Conservation (phyloP, 2,888 invertebrate genomes). For the Synergus laeviventris region DNA sequence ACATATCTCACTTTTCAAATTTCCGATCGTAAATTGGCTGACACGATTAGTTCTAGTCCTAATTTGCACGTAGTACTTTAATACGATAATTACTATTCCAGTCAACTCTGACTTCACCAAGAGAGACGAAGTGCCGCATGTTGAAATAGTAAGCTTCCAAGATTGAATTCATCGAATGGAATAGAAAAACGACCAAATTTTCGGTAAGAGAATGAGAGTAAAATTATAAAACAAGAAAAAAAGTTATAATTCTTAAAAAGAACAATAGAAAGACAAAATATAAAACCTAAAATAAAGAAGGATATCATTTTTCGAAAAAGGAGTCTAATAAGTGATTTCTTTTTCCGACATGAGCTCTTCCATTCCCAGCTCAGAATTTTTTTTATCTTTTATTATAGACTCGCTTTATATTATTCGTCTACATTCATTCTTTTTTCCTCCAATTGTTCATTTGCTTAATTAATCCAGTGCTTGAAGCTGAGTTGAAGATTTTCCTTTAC, state of each 20-base stretch:
- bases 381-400: not conserved
- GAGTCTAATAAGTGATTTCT: not conserved
- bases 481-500: not conserved
- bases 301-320: accelerated
- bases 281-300: not conserved
- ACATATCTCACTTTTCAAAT: slow-evolving; percentile 20
- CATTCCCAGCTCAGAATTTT: not conserved
- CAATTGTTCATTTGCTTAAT: not conserved
- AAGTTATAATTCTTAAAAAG: not conserved
- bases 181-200: too few species aligned
- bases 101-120: slow-evolving; percentile 7
- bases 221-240: not conserved
- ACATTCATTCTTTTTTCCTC: not conserved
- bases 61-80: slow-evolving; percentile 26
- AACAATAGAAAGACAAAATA: not conserved
- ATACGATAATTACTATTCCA: slow-evolving; percentile 33
- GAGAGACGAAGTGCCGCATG: slow-evolving; percentile 15
- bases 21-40: slow-evolving; percentile 28
- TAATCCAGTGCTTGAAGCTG: not conserved
- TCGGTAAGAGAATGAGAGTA: too few species aligned
- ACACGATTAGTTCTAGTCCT: slow-evolving; percentile 19
- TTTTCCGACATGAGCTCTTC: not conserved
- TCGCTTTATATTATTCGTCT: not conserved
- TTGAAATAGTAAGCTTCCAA: slow-evolving; percentile 23
- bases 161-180: not conserved